Conservation (phyloP, 1,140 invertebrate genomes). For the Stratiolaelaps scimitus region DNA sequence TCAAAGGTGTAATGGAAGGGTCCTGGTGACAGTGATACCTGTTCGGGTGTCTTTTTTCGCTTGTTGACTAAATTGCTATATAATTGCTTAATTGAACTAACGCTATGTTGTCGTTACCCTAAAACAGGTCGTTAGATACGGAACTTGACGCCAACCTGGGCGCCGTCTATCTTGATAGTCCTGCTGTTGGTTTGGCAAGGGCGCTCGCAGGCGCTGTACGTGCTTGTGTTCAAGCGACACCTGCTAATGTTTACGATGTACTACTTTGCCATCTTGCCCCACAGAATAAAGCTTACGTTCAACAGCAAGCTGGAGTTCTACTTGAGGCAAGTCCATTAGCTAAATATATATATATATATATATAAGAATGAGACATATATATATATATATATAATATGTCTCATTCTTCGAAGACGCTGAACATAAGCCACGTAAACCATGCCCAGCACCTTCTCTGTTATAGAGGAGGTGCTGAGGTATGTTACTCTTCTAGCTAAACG, state of each 20-base stretch:
- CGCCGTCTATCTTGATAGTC: background rate
- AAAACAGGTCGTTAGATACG: background rate
- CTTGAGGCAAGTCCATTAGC: background rate
- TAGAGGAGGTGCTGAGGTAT: no score
- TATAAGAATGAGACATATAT: background rate
- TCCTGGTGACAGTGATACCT: no score
- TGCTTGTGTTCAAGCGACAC: no score
- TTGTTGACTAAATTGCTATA: no score
- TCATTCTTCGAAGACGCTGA: background rate
- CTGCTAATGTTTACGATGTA: background rate
- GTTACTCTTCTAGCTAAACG: no score
- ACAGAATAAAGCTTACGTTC: background rate
- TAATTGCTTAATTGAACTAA: background rate
- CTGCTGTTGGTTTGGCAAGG: background rate
- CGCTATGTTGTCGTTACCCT: background rate
- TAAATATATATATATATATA: background rate
- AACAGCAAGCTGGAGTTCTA: conserved; percentile 8
- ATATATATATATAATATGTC: background rate
- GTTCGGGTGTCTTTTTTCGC: no score
- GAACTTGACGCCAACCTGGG: background rate
- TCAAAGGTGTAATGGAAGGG: no score
- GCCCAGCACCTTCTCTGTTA: no score
- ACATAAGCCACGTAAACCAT: no score
- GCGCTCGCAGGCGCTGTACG: background rate
- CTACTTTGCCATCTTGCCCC: conserved; percentile 5